phyloP scores from a whole-genome alignment of 2,797 vertebrate species.

The Aratinga solstitialis region DNA sequence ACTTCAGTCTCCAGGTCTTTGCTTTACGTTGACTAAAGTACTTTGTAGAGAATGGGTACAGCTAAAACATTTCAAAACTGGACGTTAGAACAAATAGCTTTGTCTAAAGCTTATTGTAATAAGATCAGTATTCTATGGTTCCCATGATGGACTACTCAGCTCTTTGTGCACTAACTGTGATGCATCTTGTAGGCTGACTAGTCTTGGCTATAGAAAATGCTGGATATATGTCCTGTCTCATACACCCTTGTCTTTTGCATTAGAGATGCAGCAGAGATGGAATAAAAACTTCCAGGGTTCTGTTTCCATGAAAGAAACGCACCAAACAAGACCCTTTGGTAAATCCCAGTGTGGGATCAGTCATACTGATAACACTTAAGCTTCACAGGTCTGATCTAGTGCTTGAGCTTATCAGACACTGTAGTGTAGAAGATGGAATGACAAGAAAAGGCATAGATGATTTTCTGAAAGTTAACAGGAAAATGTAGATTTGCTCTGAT shows the following conservation, averaged over 20 bases:
- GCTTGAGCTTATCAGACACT: not conserved
- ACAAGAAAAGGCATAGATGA: not conserved
- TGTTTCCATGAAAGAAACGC: not conserved
- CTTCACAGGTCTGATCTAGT: not conserved
- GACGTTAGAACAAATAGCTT: not conserved
- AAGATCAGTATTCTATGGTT: not conserved
- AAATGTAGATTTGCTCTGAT: not conserved
- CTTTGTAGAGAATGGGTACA: not conserved
- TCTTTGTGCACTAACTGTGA: not conserved
- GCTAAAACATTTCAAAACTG: not conserved
- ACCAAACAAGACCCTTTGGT: not conserved
- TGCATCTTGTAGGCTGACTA: not conserved
- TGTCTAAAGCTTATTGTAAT: not conserved
- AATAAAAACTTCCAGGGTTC: not conserved
- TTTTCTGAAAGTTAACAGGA: not conserved
- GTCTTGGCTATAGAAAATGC: not conserved
- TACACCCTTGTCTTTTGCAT: not conserved
- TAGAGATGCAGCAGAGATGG: not conserved
- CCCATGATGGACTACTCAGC: not conserved
- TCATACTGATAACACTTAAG: not conserved
- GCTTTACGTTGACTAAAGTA: not conserved
- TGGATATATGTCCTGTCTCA: not conserved
- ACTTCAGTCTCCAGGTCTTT: not conserved
- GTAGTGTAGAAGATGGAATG: not conserved
- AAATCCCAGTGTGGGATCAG: not conserved